Conservation (phyloP, 2,888 invertebrate genomes). For the Polyploca ridens region DNA sequence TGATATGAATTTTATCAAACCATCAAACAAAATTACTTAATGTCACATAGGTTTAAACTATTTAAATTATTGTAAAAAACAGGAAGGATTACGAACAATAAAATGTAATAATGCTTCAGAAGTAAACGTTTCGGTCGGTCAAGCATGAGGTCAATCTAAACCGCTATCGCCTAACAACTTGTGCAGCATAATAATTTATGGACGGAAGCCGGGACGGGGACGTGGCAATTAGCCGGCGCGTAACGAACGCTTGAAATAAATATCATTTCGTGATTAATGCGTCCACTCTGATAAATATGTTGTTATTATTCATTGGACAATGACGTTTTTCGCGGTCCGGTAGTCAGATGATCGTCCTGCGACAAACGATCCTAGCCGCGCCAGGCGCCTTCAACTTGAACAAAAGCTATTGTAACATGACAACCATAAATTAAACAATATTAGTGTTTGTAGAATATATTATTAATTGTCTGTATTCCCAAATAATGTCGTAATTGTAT, state of each 20-base stretch:
- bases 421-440: too few relatives aligned
- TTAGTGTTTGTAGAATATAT: too few relatives aligned
- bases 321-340: constrained; percentile 9
- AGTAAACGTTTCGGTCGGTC: not conserved
- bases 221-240: constrained; percentile 78
- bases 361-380: not conserved
- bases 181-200: constrained; percentile 71
- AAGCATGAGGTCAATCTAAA: not conserved
- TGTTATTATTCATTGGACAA: constrained; percentile 57
- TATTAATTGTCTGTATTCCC: too few relatives aligned
- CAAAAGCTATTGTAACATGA: not conserved
- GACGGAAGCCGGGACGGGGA: constrained; percentile 70
- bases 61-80: too few relatives aligned
- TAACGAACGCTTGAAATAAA: constrained; percentile 82
- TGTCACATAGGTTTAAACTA: too few relatives aligned
- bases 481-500: too few relatives aligned
- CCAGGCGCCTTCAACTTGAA: not conserved
- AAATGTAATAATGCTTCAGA: not conserved
- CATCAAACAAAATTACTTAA: too few relatives aligned
- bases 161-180: constrained; percentile 38
- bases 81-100: too few relatives aligned
- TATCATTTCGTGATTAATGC: constrained; percentile 80
- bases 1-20: too few relatives aligned
- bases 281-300: constrained; percentile 68
- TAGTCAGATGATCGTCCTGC: not conserved